Evolutionary conservation across 2,797 vertebrate species (phyloP), one percentile per base, ranked within the genome.

Genomic region (Acanthiza pusilla): DNA sequence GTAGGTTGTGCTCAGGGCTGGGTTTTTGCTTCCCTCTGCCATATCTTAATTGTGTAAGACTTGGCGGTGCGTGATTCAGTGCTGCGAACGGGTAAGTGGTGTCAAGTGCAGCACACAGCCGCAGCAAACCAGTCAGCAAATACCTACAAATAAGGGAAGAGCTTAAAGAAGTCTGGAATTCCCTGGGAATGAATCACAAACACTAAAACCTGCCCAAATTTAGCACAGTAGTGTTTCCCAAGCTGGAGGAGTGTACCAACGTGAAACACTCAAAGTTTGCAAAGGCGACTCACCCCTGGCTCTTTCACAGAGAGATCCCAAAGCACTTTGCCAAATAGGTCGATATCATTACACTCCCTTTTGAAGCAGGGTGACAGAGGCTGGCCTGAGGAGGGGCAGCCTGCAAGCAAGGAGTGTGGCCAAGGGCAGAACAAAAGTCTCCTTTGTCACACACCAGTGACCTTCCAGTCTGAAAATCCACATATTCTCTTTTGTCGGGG

Each of bases 91-190:
- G 19, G 1, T 18, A 23, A 57, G 40, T 3, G 54, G 32, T 65
- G 71, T 30, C 34, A 26, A 75, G 76, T 4, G 13, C 47, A 48
- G 73, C 40, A 13, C 65, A 29, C 23, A 40, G 66, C 62, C 57
- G 12, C 57, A 21, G 58, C 30, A 70, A 90, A 72, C 18, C 11
- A 48, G 47, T 6, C 65, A 72, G 63, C 34, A 54, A 87, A 88
- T 51, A 88, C 68, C 91, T 75, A 78, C 76, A 81, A 89, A 91
- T 40, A 91, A 94, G 94, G 70, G 51, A 86, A 88, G 51, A 84
- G 74, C 65, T 76, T 47, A 38, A 88, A 74, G 75, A 61, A 76
- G 67, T 57, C 70, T 79, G 73, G 62, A 88, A 85, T 86, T 91
- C 62, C 71, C 57, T 61, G 53, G 2, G 10, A 79, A 82, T 85